Evolutionary conservation across 2,888 invertebrate species (phyloP).

Genomic region (Lycia hirtaria): DNA sequence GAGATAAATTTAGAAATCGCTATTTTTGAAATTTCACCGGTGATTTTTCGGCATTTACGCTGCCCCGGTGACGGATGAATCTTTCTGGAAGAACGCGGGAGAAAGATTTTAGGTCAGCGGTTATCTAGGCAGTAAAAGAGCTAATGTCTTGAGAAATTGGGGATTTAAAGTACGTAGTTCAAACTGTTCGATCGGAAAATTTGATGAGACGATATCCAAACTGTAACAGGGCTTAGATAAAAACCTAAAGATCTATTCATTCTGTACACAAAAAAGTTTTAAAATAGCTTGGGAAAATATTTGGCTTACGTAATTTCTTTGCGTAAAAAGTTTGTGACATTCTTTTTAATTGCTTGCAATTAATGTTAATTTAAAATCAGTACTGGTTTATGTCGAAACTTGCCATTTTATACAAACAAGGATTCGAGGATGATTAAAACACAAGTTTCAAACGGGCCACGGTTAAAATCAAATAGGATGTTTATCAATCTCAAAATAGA

Average conservation of each 20-base stretch:
- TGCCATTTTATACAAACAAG: too few relatives aligned
- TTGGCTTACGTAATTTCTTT: too few relatives aligned
- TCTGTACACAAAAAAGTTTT: conserved; percentile 1
- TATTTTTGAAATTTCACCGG: conserved; percentile 49
- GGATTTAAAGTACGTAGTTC: conserved; percentile 8
- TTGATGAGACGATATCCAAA: not conserved
- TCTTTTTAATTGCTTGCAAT: too few relatives aligned
- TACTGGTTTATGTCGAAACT: too few relatives aligned
- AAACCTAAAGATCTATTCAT: not conserved
- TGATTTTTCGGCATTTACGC: conserved; percentile 45
- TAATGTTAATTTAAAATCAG: too few relatives aligned
- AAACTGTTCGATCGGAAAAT: conserved; percentile 10
- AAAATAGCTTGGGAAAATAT: too few relatives aligned
- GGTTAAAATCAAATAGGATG: too few relatives aligned
- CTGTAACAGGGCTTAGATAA: not conserved
- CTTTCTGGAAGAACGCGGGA: conserved; percentile 19
- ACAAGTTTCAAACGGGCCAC: too few relatives aligned
- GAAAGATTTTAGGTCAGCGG: conserved; percentile 16
- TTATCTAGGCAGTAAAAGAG: conserved; percentile 17
- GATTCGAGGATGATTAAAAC: too few relatives aligned
- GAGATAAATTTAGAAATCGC: conserved; percentile 53
- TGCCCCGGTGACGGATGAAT: conserved; percentile 37
- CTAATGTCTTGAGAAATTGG: conserved; percentile 17
- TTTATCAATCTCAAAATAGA: too few relatives aligned
- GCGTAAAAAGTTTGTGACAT: too few relatives aligned